Evolutionary conservation across 2,797 vertebrate species (phyloP), one percentile per base, ranked within the genome.

Genomic region (Pterois miles): DNA sequence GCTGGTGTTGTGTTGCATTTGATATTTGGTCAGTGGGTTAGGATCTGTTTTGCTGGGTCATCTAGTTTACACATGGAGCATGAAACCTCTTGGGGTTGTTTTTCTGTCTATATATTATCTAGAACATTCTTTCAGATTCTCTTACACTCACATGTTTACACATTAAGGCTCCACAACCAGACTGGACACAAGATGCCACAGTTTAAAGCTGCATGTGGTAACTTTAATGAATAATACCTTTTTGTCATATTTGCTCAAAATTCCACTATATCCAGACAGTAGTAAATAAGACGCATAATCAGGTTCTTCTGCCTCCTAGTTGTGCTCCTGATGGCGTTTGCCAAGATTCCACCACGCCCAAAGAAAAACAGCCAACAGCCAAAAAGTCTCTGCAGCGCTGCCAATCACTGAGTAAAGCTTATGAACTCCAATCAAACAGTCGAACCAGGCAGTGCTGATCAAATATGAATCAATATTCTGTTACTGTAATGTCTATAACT

Each of bases 1-100:
- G 38, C 65, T n/a, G 84, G 93, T 90, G 89, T 94, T 87, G 66
- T 78, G 90, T 93, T 93, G 84, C 92, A 81, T 40, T 71, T 52
- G 70, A 71, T 88, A 83, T 90, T 87, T 88, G 81, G 86, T 85
- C 60, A 73, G 76, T 74, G 73, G 82, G 70, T 80, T 81, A 69
- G 57, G 73, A 71, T 46, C 54, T 2, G 31, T 69, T 88, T 84
- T 69, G 36, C 77, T 46, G 27, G 65, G 70, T 89, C 83, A 85
- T 77, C 76, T 66, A 27, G 14, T 72, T 70, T 65, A 70, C 20
- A 67, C 22, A 40, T 67, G 40, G 29, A 38, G 25, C 72, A 46
- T 8, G n/a, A 13, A 54, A 9, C 13, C 58, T 23, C 33, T 4
- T 1, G 11, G 53, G 64, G 66, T 20, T 20, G 20, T 69, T 77